These are phyloP conservation scores for Trichogramma pretiosum DNA, from an alignment of 1,140 invertebrate species.

Conservation along the genomic window DNA sequence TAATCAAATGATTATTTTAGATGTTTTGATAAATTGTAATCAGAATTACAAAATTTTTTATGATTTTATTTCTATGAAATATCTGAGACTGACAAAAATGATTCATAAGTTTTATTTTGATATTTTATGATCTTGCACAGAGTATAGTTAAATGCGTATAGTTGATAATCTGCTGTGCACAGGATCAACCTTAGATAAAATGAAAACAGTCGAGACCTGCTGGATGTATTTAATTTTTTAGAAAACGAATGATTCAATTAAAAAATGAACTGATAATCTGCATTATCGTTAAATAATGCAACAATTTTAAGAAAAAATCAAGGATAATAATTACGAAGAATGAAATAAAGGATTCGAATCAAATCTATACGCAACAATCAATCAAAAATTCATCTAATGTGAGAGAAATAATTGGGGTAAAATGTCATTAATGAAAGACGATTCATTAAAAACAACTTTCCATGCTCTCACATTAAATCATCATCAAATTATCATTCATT, in stretches of 20 bases:
- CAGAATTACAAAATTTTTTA: no score
- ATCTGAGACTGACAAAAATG: no score
- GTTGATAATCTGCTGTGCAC: slow-evolving; percentile 2
- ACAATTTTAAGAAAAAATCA: no score
- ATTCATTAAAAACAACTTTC: slow-evolving; percentile 6
- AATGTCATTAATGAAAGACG: background rate
- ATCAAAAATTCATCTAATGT: slow-evolving; percentile 2
- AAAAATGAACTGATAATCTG: no score
- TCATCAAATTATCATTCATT: no score
- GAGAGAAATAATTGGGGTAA: background rate
- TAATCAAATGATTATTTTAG: no score
- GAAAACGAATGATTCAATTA: no score
- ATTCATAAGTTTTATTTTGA: no score
- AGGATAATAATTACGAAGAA: slow-evolving; percentile 1
- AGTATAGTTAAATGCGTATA: slow-evolving; percentile 1
- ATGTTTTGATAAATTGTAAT: no score
- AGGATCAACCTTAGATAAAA: background rate
- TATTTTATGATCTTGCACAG: slow-evolving; percentile 6
- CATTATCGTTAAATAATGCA: no score
- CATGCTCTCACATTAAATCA: slow-evolving; percentile 20
- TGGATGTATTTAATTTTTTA: no score
- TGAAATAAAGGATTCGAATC: slow-evolving; percentile 12
- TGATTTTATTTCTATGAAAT: no score
- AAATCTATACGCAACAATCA: slow-evolving; percentile 9
- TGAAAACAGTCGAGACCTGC: slow-evolving; percentile 10